These are phyloP conservation scores for Drosophila pectinifera DNA, from an alignment of 1,140 invertebrate species.

Conservation along the genomic window DNA sequence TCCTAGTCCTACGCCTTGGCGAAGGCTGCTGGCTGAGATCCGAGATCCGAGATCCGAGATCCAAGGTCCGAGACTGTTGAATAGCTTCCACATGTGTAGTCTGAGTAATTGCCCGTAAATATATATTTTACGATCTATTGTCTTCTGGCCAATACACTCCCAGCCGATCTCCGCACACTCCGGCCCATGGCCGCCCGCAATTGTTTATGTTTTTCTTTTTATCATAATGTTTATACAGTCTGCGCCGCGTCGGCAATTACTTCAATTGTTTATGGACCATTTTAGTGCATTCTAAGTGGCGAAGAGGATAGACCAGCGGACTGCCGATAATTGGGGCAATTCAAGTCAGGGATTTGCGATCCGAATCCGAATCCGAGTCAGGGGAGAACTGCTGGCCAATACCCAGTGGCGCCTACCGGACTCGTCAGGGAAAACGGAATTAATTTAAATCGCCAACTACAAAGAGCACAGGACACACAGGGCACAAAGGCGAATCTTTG, in stretches of 20 bases:
- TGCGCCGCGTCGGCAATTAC: conserved; percentile 22
- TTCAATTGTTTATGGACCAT: conserved; percentile 21
- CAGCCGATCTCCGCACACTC: neutral
- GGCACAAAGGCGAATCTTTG: neutral
- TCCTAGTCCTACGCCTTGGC: neutral
- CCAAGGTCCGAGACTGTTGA: neutral
- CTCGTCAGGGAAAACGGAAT: conserved; percentile 3
- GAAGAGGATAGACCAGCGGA: conserved; percentile 6
- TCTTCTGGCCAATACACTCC: neutral
- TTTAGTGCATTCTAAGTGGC: conserved; percentile 38
- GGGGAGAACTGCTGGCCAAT: too few relatives aligned
- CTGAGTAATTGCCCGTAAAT: conserved; percentile 28
- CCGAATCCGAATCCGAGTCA: neutral
- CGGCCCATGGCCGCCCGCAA: neutral
- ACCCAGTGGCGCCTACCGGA: too few relatives aligned
- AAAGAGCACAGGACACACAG: neutral
- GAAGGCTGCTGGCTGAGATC: conserved; percentile 1
- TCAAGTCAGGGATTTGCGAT: conserved; percentile 11
- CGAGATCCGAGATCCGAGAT: neutral
- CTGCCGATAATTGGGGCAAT: too few relatives aligned
- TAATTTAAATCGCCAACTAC: conserved; percentile 14
- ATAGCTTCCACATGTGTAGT: conserved; percentile 23
- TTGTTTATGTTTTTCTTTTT: conserved; percentile 35
- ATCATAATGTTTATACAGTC: conserved; percentile 33
- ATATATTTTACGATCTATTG: conserved; percentile 35